Conservation (phyloP, 2,113 vertebrate genomes). For the Clinocottus analis region DNA sequence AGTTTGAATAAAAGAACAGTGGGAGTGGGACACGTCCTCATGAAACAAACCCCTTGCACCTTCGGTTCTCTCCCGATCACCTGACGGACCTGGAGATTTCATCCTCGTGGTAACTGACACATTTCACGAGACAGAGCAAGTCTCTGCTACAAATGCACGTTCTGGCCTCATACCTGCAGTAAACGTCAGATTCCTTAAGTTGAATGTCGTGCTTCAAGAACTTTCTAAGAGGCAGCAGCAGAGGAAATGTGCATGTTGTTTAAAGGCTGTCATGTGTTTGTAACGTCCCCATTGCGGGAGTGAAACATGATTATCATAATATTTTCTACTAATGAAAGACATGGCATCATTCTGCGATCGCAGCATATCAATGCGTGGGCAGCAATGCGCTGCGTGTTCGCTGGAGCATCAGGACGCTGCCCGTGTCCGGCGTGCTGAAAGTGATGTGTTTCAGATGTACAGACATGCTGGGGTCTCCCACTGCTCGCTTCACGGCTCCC, state of each 20-base stretch:
- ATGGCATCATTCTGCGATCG: background rate
- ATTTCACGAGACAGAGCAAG: background rate
- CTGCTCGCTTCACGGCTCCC: background rate
- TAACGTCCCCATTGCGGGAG: too few relatives aligned
- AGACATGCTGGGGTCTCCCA: constrained; percentile 3
- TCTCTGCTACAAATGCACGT: background rate
- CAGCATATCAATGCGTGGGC: constrained; percentile 16
- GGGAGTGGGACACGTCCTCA: background rate
- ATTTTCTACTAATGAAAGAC: background rate
- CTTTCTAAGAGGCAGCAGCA: background rate
- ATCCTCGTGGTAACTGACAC: background rate
- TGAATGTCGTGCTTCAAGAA: background rate
- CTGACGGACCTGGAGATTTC: background rate
- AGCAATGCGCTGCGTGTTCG: constrained; percentile 26
- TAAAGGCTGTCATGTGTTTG: background rate
- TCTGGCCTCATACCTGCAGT: background rate
- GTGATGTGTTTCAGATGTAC: constrained; percentile 25
- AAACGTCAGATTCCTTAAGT: background rate
- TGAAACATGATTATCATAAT: too few relatives aligned
- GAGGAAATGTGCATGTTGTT: background rate
- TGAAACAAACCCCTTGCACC: background rate
- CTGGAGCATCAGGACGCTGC: constrained; percentile 45
- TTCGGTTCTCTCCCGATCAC: background rate
- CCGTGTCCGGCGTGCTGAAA: constrained; percentile 43
- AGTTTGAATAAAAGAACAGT: background rate